Evolutionary conservation across 2,888 invertebrate species (phyloP).

Genomic region (Hypselothyrea guttata): DNA sequence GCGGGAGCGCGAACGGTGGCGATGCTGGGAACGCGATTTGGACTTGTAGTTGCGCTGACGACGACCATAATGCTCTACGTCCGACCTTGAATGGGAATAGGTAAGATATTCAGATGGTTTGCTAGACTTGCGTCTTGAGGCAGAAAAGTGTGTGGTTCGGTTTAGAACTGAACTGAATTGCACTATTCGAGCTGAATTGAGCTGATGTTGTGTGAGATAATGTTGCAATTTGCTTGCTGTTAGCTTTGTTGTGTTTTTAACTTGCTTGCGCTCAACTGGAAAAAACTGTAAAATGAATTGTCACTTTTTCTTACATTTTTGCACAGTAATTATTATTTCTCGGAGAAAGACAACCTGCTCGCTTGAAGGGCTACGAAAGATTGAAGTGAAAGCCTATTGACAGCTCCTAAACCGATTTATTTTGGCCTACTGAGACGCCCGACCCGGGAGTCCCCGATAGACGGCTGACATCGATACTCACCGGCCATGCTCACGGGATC

Average conservation of each 20-base stretch:
- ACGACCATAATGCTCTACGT: constrained; percentile 85
- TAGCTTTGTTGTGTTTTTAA: constrained; percentile 8
- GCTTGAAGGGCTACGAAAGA: constrained; percentile 31
- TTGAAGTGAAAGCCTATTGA: constrained; percentile 48
- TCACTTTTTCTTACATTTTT: constrained; percentile 48
- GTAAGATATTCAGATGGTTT: constrained; percentile 50
- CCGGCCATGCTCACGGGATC: constrained; percentile 19
- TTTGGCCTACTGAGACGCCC: constrained; percentile 42
- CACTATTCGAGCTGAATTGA: constrained; percentile 31
- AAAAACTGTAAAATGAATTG: background rate
- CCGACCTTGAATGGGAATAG: constrained; percentile 81
- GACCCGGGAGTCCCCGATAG: constrained; percentile 21
- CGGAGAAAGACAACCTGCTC: constrained; percentile 35
- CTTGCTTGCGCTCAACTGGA: background rate
- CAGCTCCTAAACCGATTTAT: constrained; percentile 26
- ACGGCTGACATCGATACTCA: constrained; percentile 36
- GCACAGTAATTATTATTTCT: constrained; percentile 15
- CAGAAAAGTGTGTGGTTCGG: constrained; percentile 36
- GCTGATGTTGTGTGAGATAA: constrained; percentile 8
- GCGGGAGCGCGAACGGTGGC: constrained; percentile 36
- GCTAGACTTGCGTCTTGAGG: constrained; percentile 41
- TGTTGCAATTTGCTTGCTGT: background rate
- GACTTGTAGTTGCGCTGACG: constrained; percentile 86
- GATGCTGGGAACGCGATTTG: constrained; percentile 25
- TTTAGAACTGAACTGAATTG: too few relatives aligned